Evolutionary conservation across 2,797 vertebrate species (phyloP), one percentile per base, ranked within the genome.

Genomic region (Buceros bicornis): DNA sequence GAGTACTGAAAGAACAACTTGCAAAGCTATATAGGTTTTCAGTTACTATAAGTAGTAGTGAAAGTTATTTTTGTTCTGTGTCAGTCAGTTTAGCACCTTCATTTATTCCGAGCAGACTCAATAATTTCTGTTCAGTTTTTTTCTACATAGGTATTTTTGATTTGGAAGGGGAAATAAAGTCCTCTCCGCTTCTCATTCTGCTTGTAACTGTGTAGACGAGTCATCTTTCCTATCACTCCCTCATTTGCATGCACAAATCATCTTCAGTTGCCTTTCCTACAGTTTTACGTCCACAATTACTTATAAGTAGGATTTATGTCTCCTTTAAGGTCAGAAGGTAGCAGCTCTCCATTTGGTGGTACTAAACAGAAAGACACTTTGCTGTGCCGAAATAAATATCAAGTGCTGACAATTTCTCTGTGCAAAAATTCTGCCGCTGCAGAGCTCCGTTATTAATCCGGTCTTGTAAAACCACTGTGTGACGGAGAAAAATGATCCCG

Each of bases 251-350:
- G 50, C 47, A 35, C 89, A 78, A 94, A 92, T 94, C 57, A 81
- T 74, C 74, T 82, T 85, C 65, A 5, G 2, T 77, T 89, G 82
- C 3, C 37, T 86, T 57, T 50, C 25, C 45, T 77, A 2, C 54
- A 33, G 58, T 91, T 95, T 92, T 53, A 48, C 2, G 5, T 71
- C 50, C 62, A 16, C 16, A 2, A 15, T 86, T 91, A 14, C 76
- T 88, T 88, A 7, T 3, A 37, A 76, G 89, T 13, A 91, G 70
- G 76, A 83, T 95, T 96, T 94, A 64, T 74, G 31, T 86, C 58
- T 92, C 67, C 64, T 76, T 42, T 90, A 82, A 90, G 69, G 69
- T 61, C 82, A 83, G 88, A 61, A 95, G 73, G 60, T 66, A 89
- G 71, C 35, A 89, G 79, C 72, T 78, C 42, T 80, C 47, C 8